These are phyloP conservation scores for Pseudolaguvia tuberculata DNA, from an alignment of 2,113 vertebrate species.

Conservation along the genomic window DNA sequence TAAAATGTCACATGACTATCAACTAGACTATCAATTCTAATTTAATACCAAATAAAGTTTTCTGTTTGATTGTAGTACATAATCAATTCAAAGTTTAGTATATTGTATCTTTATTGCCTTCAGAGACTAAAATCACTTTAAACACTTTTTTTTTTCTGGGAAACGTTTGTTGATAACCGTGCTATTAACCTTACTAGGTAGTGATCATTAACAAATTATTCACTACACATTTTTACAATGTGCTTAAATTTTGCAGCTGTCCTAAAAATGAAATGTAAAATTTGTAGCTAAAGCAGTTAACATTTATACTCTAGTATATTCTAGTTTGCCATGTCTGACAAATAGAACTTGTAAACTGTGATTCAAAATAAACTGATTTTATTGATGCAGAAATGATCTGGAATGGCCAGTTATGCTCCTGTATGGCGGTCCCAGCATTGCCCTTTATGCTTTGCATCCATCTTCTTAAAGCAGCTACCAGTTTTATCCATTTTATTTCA, in stretches of 20 bases:
- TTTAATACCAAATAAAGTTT: background rate
- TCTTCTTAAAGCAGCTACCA: background rate
- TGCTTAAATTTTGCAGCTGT: background rate
- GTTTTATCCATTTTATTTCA: conserved; percentile 4
- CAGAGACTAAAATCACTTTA: background rate
- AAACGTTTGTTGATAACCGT: background rate
- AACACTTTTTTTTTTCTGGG: background rate
- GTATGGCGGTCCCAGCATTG: background rate
- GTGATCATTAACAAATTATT: background rate
- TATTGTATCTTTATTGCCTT: too few relatives aligned
- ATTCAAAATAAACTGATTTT: background rate
- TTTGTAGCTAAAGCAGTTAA: background rate
- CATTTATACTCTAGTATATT: too few relatives aligned
- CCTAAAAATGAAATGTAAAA: background rate
- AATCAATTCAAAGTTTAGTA: too few relatives aligned
- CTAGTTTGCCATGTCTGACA: background rate
- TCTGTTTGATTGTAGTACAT: conserved; percentile 5
- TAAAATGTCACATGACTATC: background rate
- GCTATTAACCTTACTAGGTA: too few relatives aligned
- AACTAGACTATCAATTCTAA: background rate
- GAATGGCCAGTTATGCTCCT: background rate
- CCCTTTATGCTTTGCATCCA: background rate
- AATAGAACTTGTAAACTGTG: background rate
- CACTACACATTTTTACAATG: background rate
- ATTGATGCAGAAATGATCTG: background rate